Conservation (phyloP, 2,113 vertebrate genomes). For the Tylochromis polylepis region DNA sequence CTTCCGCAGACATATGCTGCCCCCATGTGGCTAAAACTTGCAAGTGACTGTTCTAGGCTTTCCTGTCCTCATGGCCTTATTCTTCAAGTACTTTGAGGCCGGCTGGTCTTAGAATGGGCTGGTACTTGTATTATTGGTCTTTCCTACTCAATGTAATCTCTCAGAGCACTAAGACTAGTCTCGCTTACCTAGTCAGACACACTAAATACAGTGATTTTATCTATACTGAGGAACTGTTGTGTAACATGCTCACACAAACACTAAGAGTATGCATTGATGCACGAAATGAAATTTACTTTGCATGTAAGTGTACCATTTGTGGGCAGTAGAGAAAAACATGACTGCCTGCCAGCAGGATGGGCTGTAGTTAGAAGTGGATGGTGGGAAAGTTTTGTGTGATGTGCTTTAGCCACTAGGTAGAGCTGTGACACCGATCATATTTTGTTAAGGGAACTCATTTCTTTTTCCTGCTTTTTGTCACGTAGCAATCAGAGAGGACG, state of each 20-base stretch:
- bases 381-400: not conserved
- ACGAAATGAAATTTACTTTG: not conserved
- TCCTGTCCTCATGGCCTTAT: not conserved
- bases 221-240: not conserved
- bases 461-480: not conserved
- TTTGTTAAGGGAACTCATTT: not conserved
- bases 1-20: not conserved
- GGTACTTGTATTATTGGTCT: no score
- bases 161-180: not conserved
- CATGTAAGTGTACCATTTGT: not conserved
- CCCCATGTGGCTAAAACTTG: slow-evolving; percentile 37
- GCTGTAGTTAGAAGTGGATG: accelerated
- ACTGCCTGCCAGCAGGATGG: not conserved
- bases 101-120: not conserved
- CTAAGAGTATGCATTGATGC: not conserved
- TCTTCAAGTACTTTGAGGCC: no score
- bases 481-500: slow-evolving; percentile 96
- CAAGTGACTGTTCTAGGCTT: not conserved
- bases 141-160: no score
- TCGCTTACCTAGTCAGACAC: not conserved
- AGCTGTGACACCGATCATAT: not conserved
- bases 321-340: not conserved
- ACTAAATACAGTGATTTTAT: not conserved
- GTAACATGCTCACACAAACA: not conserved
- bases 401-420: slow-evolving; percentile 42